phyloP scores from a whole-genome alignment of 2,113 vertebrate genomes.

The Tetrao urogallus region DNA sequence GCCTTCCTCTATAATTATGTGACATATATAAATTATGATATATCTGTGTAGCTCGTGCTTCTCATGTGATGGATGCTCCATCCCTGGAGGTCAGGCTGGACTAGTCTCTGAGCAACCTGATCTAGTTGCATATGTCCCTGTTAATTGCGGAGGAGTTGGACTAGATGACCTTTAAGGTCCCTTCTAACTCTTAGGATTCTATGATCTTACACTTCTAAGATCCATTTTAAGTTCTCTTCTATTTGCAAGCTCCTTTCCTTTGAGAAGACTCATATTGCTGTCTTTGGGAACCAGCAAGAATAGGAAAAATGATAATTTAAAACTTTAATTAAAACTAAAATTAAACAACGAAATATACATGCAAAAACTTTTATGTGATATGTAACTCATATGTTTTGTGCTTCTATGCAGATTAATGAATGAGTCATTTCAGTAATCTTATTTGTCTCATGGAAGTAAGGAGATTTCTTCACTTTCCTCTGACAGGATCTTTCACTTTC shows the following conservation, averaged over 20 bases:
- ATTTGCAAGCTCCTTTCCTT: fast-evolving
- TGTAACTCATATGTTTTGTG: not conserved
- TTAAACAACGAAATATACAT: not conserved
- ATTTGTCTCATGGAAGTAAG: not conserved
- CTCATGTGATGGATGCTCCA: no score
- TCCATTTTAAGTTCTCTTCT: not conserved
- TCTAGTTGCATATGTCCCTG: no score
- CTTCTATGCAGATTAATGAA: not conserved
- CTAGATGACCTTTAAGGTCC: no score
- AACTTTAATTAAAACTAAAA: not conserved
- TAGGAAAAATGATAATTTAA: not conserved
- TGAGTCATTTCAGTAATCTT: not conserved
- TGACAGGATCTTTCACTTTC: not conserved
- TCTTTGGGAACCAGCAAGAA: not conserved
- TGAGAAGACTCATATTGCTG: not conserved
- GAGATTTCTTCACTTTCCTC: not conserved
- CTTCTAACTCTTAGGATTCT: no score
- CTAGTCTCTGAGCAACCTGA: no score
- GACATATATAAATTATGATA: not conserved
- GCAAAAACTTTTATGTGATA: not conserved
- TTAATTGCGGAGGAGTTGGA: no score
- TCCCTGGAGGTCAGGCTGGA: no score
- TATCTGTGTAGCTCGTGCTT: not conserved
- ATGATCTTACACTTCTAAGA: no score
- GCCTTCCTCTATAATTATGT: not conserved